These are phyloP conservation scores for Melanotaenia parkinsoni DNA, from an alignment of 2,797 vertebrate genomes.

Conservation along the genomic window DNA sequence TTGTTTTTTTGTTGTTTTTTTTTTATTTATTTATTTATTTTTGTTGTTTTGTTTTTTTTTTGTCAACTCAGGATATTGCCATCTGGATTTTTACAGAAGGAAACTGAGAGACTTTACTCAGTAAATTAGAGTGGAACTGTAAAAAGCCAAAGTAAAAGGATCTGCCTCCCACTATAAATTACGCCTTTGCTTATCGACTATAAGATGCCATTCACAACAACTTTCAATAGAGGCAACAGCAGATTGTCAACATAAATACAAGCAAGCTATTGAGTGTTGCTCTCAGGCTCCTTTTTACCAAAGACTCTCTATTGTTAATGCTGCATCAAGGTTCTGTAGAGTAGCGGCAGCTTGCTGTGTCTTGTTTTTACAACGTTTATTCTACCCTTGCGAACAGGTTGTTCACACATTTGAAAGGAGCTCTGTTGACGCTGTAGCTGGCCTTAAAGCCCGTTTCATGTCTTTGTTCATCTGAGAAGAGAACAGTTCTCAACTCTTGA, in stretches of 20 bases:
- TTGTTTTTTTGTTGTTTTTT: background rate
- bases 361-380: slow-evolving; percentile 58
- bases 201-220: slow-evolving; percentile 30
- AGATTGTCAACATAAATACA: slow-evolving; percentile 25
- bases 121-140: slow-evolving; percentile 14
- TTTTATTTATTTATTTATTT: too few relatives aligned
- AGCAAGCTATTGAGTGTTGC: slow-evolving; percentile 11
- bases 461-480: slow-evolving; percentile 68
- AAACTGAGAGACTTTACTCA: slow-evolving; percentile 20
- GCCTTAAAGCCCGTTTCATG: slow-evolving; percentile 61
- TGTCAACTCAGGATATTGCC: slow-evolving; percentile 25
- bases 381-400: slow-evolving; percentile 55
- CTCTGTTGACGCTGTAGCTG: slow-evolving; percentile 51
- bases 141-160: slow-evolving; percentile 7
- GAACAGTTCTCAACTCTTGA: slow-evolving; percentile 57
- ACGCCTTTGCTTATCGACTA: background rate
- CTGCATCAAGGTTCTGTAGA: slow-evolving; percentile 27
- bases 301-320: slow-evolving; percentile 31
- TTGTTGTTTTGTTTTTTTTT: slow-evolving; percentile 12
- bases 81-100: slow-evolving; percentile 29
- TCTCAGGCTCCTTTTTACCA: slow-evolving; percentile 33
- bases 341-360: slow-evolving; percentile 16
- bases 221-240: slow-evolving; percentile 29
- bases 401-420: slow-evolving; percentile 52
- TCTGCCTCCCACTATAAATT: slow-evolving; percentile 3